Conservation (phyloP, 2,888 invertebrate genomes). For the Drosophila melanosoma region DNA sequence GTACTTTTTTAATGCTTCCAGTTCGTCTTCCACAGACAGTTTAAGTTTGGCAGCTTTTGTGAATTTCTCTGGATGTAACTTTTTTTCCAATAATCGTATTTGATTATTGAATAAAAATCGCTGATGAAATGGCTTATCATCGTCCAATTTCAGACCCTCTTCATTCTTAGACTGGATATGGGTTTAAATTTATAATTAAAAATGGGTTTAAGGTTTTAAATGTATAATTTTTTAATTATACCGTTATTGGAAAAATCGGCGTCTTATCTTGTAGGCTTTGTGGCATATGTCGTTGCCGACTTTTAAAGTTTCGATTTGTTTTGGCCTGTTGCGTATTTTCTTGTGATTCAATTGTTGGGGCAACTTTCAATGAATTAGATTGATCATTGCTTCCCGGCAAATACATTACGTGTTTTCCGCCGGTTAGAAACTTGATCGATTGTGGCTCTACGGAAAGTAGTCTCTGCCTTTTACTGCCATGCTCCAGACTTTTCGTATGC, state of each 20-base stretch:
- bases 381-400: constrained; percentile 83
- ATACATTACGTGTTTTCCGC: constrained; percentile 92
- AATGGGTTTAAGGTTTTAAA: not conserved
- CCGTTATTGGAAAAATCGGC: constrained; percentile 50
- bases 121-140: constrained; percentile 85
- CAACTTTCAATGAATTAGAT: constrained; percentile 14
- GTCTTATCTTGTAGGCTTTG: constrained; percentile 63
- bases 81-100: constrained; percentile 91
- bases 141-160: constrained; percentile 31
- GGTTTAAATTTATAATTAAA: not conserved
- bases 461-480: constrained; percentile 43
- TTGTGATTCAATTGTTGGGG: constrained; percentile 15
- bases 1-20: constrained; percentile 91
- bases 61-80: constrained; percentile 90
- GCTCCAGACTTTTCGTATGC: constrained; percentile 67
- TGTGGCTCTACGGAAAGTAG: constrained; percentile 73
- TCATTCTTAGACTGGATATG: constrained; percentile 29
- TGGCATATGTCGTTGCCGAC: constrained; percentile 49
- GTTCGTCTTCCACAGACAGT: constrained; percentile 90
- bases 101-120: constrained; percentile 94
- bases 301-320: constrained; percentile 53
- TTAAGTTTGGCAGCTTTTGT: constrained; percentile 91
- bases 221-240: constrained; percentile 6
- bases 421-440: constrained; percentile 87
- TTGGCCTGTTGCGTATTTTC: constrained; percentile 19